Evolutionary conservation across 2,113 vertebrate species (phyloP).

Genomic region (Vicugna pacos): DNA sequence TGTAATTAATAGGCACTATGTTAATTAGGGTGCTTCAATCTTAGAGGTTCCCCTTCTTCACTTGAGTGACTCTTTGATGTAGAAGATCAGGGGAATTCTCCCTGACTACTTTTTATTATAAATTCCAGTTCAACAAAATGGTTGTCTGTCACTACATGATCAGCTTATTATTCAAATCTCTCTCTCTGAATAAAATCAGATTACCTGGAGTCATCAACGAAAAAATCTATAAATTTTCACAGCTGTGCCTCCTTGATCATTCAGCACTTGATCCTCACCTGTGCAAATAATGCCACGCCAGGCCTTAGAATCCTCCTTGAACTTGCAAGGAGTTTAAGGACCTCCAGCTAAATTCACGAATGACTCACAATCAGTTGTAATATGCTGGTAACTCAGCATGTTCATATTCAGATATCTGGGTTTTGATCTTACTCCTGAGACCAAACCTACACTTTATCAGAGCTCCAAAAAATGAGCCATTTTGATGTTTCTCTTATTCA

Average conservation of each 20-base stretch:
- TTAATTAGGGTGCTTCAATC: slow-evolving; percentile 57
- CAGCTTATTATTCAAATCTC: not conserved
- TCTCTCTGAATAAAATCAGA: not conserved
- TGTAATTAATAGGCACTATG: slow-evolving; percentile 64
- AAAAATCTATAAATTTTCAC: not conserved
- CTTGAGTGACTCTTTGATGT: slow-evolving; percentile 42
- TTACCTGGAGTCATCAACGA: not conserved
- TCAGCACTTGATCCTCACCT: not conserved
- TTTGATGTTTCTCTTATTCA: not conserved
- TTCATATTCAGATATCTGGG: not conserved
- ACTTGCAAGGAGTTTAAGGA: not conserved
- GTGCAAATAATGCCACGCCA: not conserved
- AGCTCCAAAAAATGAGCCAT: not conserved
- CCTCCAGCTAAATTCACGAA: not conserved
- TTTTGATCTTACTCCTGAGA: not conserved
- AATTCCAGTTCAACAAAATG: slow-evolving; percentile 49
- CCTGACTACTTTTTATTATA: slow-evolving; percentile 4
- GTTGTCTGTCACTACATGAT: not conserved
- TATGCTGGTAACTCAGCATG: not conserved
- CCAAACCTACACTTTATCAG: not conserved
- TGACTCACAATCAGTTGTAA: too few relatives aligned
- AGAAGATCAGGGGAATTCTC: slow-evolving; percentile 11
- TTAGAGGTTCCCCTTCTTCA: not conserved
- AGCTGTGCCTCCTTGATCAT: accelerated
- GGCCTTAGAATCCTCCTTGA: accelerated